A percentile compares a stretch with the other conserved stretches of the same genome.
Conservation (phyloP, 2,797 vertebrate genomes). For the Ctenochaetus hawaiiensis region DNA sequence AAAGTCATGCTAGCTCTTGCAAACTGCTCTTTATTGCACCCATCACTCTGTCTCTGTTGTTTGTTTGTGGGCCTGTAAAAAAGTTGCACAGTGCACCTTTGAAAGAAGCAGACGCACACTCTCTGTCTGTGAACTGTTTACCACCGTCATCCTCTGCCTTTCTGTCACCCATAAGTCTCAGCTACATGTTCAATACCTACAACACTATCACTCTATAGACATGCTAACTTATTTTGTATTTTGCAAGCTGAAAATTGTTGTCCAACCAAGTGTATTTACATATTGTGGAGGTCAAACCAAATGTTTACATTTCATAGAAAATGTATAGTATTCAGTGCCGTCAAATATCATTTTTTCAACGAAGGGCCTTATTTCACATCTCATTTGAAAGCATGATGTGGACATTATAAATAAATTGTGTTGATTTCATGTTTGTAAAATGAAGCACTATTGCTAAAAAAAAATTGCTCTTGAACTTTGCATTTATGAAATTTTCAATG, state of each 20-base stretch:
- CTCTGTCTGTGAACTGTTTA: constrained; percentile 2
- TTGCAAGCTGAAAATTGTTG: not conserved
- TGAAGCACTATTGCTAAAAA: not conserved
- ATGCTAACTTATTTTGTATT: not conserved
- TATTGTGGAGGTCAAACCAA: not conserved
- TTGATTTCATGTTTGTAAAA: not conserved
- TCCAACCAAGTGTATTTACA: not conserved
- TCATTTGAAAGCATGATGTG: not conserved
- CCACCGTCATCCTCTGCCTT: not conserved
- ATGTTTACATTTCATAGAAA: not conserved
- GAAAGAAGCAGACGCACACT: constrained; percentile 1
- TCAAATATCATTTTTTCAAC: not conserved
- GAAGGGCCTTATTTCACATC: not conserved
- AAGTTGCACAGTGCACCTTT: too few species aligned
- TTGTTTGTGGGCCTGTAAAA: too few species aligned
- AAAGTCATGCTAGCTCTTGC: too few species aligned
- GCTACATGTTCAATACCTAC: not conserved
- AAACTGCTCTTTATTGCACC: too few species aligned
- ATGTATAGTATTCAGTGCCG: not conserved
- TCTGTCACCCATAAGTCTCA: not conserved
- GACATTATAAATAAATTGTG: not conserved
- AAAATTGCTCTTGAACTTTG: too few species aligned
- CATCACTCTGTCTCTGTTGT: too few species aligned
- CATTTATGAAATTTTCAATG: too few species aligned
- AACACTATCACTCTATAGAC: not conserved